Conservation (phyloP, 2,797 vertebrate genomes). For the Graptemys geographica region DNA sequence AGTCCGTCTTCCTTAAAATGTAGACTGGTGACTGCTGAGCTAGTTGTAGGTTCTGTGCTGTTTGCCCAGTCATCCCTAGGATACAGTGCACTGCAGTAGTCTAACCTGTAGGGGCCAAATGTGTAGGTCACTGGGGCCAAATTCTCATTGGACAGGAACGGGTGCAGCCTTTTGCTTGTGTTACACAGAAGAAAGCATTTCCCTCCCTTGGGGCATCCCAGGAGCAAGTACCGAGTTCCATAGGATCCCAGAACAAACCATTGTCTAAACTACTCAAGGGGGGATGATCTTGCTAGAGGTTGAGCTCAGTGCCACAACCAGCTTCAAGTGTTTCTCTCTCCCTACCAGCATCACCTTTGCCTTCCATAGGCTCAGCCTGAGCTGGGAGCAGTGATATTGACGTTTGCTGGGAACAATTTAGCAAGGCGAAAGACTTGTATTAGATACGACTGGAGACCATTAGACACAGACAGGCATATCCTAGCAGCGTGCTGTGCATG, state of each 20-base stretch:
- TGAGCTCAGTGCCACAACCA: background rate
- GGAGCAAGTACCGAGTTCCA: background rate
- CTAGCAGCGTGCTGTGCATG: background rate
- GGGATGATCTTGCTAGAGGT: background rate
- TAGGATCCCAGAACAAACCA: background rate
- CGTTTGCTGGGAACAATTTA: background rate
- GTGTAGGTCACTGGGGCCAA: background rate
- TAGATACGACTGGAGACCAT: background rate
- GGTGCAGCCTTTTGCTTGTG: background rate
- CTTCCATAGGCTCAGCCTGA: background rate
- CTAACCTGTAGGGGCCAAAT: background rate
- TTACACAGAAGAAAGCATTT: background rate
- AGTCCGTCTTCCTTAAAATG: background rate
- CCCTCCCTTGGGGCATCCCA: background rate
- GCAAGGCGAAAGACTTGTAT: background rate
- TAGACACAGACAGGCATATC: background rate
- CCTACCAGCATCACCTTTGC: background rate
- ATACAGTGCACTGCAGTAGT: background rate
- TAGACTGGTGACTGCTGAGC: background rate
- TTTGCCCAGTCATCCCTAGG: background rate
- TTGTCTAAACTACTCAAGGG: background rate
- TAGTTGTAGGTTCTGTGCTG: background rate
- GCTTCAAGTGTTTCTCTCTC: background rate
- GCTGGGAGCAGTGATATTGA: background rate
- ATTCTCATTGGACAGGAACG: background rate